phyloP scores from a whole-genome alignment of 2,888 invertebrate genomes.

The Masnerella sp. region DNA sequence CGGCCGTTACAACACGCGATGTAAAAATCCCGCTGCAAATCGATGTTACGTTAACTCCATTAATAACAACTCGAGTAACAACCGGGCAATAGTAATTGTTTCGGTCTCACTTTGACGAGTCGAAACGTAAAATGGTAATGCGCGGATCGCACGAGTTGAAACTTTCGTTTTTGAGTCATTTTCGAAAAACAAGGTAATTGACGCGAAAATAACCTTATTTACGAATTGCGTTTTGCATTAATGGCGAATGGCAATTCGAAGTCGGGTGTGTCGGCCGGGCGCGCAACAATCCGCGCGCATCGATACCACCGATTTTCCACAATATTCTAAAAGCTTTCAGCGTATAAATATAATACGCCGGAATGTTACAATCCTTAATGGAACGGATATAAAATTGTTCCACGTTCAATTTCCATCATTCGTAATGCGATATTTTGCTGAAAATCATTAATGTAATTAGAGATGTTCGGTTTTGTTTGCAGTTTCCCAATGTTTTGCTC shows the following conservation, averaged over 20 bases:
- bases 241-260: constrained; percentile 12
- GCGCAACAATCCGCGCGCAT: constrained; percentile 20
- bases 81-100: constrained; percentile 31
- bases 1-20: constrained; percentile 50
- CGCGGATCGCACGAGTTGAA: constrained; percentile 31
- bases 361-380: constrained; percentile 2
- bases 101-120: constrained; percentile 31
- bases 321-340: constrained; percentile 34
- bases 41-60: constrained; percentile 50
- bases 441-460: not conserved
- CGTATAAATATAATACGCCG: constrained; percentile 15
- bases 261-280: constrained; percentile 12
- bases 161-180: not conserved
- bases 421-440: not conserved
- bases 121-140: constrained; percentile 31
- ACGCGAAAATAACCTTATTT: constrained; percentile 15
- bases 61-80: constrained; percentile 43
- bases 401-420: not conserved
- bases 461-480: not conserved
- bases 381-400: not conserved
- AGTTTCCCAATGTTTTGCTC: too few species aligned
- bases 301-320: constrained; percentile 13
- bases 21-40: constrained; percentile 49
- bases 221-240: constrained; percentile 22
- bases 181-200: not conserved